phyloP scores from a whole-genome alignment of 2,888 invertebrate genomes.

The Charanyca ferruginea region DNA sequence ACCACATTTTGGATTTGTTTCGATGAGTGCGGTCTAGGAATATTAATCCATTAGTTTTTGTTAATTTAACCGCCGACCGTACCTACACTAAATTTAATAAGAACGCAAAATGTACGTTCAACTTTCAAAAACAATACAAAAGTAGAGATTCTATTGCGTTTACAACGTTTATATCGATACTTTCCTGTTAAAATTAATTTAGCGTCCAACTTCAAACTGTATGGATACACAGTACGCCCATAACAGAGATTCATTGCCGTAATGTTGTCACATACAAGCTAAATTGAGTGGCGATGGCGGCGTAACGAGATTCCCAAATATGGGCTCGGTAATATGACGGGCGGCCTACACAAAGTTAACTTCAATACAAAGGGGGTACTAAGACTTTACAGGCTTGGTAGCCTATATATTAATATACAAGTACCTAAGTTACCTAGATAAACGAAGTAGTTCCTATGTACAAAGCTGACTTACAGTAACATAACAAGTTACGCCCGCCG shows the following conservation, averaged over 20 bases:
- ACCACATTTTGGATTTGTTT: constrained; percentile 58
- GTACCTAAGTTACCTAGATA: constrained; percentile 51
- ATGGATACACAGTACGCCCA: constrained; percentile 26
- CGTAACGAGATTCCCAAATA: constrained; percentile 61
- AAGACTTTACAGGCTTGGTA: constrained; percentile 40
- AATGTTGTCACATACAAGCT: constrained; percentile 53
- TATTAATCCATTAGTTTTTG: constrained; percentile 35
- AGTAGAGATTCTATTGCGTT: background rate
- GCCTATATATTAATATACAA: constrained; percentile 47
- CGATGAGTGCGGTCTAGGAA: constrained; percentile 51
- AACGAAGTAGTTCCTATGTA: constrained; percentile 45
- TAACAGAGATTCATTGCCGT: constrained; percentile 55
- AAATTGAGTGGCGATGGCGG: constrained; percentile 48
- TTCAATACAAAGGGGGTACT: constrained; percentile 36
- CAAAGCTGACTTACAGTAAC: constrained; percentile 24
- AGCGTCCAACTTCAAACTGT: constrained; percentile 36
- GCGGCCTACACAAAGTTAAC: constrained; percentile 52
- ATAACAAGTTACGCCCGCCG: constrained; percentile 40
- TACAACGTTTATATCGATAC: constrained; percentile 9
- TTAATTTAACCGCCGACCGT: constrained; percentile 1
- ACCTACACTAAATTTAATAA: background rate
- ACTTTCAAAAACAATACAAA: constrained; percentile 3
- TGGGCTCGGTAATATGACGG: constrained; percentile 54
- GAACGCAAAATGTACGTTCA: background rate
- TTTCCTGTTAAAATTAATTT: constrained; percentile 51